A percentile compares a stretch with the other conserved stretches of the same genome.
phyloP scores from a whole-genome alignment of 2,888 invertebrate species.

The Sarcophaga caerulescens region DNA sequence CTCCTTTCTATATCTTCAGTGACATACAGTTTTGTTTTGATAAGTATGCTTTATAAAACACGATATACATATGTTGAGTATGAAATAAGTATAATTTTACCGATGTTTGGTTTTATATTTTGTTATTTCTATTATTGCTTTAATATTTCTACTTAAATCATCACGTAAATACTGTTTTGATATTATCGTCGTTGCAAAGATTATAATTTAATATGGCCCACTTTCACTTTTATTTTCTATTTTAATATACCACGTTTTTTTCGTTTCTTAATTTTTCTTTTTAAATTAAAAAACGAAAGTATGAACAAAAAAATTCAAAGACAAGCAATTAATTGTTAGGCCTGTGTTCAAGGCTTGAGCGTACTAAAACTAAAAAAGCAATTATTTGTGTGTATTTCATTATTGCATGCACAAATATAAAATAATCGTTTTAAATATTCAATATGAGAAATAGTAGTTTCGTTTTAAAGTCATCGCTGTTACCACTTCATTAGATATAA shows the following conservation, averaged over 20 bases:
- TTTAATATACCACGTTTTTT: slow-evolving; percentile 55
- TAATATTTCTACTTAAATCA: slow-evolving; percentile 20
- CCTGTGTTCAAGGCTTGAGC: neutral
- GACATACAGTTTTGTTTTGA: too few species aligned
- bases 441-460: neutral
- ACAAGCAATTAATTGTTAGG: slow-evolving; percentile 15
- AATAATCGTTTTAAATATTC: neutral
- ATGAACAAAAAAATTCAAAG: slow-evolving; percentile 9
- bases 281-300: slow-evolving; percentile 35
- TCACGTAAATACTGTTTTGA: slow-evolving; percentile 46
- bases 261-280: slow-evolving; percentile 5
- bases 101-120: neutral
- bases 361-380: neutral
- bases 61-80: neutral
- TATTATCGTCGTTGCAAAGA: slow-evolving; percentile 45
- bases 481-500: too few species aligned
- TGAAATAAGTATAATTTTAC: neutral
- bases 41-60: too few species aligned
- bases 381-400: neutral
- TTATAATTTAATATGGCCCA: slow-evolving; percentile 73
- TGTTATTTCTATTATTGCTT: neutral
- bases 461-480: neutral
- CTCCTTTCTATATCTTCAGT: too few species aligned
- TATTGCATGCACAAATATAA: neutral
- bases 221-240: slow-evolving; percentile 77